Evolutionary conservation across 53 echinoderm and acorn worm species (phyloP), one percentile per base, ranked within the genome.

Genomic region (Glandiceps talaboti): DNA sequence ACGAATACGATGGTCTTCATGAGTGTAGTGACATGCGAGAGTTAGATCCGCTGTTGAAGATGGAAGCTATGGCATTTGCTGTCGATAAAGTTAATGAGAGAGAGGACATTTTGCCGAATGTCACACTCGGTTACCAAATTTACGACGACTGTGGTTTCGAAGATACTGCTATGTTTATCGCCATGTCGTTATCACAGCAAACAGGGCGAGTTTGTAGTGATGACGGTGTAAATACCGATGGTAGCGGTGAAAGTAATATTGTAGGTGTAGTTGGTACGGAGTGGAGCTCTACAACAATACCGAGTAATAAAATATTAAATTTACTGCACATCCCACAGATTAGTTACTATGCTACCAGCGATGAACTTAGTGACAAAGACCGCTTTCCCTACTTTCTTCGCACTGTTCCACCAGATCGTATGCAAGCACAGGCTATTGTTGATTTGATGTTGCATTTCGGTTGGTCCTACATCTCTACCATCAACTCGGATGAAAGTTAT

Each of bases 121-220:
- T 86, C 0, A 86, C 82, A 6, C 32, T 86, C 32, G 86, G 86
- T 45, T 82, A 78, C 27, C 82, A 86, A 73, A 76, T 87, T 26
- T 80, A 83, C 1, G 80, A 87, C 31, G 73, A 87, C 32, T 87
- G 87, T 29, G 83, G 80, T 28, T 87, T 83, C 10, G 87, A 87
- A 77, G 32, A 79, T 1, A 32, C 83, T 33, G 79, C 87, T 26
- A 14, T 83, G 6, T 87, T 80, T 82, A 28, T 79, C 14, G 82
- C 82, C 26, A 77, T 82, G 1, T 73, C 74, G 26, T 64, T 86
- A 31, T 76, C 81, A 20, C 81, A 80, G n/a, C 73, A 78, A 10
- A 74, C 83, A n/a, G n/a, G n/a, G n/a, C 6, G 64, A 20, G 64
- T 12, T 45, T 12, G 20, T 6, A 12, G 6, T 20, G 6, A 20